Percentiles rank a stretch among this genome's conserved stretches.
Conservation (phyloP, 2,888 invertebrate species). For the Penaeus monodon region DNA sequence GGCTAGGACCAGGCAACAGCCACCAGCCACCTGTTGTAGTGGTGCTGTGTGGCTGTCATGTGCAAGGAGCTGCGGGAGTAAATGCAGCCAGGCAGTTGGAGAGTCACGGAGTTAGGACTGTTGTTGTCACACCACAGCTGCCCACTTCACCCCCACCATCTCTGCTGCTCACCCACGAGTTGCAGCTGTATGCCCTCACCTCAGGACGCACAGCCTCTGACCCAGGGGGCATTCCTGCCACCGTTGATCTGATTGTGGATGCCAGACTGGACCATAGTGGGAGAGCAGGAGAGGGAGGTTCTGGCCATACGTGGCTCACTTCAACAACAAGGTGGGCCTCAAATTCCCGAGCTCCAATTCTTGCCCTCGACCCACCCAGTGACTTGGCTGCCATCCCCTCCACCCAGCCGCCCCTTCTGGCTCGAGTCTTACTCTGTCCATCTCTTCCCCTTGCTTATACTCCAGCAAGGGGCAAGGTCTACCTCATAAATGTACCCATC, state of each 20-base stretch:
- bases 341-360: constrained; percentile 79
- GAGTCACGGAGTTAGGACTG: constrained; percentile 83
- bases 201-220: constrained; percentile 67
- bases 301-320: constrained; percentile 70
- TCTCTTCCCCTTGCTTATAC: constrained; percentile 79
- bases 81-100: constrained; percentile 82
- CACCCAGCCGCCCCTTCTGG: constrained; percentile 72
- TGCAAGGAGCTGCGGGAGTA: constrained; percentile 78
- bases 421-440: constrained; percentile 80
- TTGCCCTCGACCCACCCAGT: constrained; percentile 82
- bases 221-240: constrained; percentile 65
- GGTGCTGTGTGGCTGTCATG: constrained; percentile 80
- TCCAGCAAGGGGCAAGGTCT: constrained; percentile 79
- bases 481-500: constrained; percentile 87
- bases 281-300: constrained; percentile 63
- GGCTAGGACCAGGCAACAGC: constrained; percentile 86
- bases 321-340: constrained; percentile 79
- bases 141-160: constrained; percentile 67
- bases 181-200: constrained; percentile 79
- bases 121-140: constrained; percentile 74
- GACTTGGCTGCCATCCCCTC: constrained; percentile 72
- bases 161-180: constrained; percentile 74
- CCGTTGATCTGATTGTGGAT: constrained; percentile 75
- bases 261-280: constrained; percentile 71
- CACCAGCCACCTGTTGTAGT: constrained; percentile 89